Evolutionary conservation across 2,113 vertebrate species (phyloP).

Genomic region (Boleophthalmus pectinirostris): DNA sequence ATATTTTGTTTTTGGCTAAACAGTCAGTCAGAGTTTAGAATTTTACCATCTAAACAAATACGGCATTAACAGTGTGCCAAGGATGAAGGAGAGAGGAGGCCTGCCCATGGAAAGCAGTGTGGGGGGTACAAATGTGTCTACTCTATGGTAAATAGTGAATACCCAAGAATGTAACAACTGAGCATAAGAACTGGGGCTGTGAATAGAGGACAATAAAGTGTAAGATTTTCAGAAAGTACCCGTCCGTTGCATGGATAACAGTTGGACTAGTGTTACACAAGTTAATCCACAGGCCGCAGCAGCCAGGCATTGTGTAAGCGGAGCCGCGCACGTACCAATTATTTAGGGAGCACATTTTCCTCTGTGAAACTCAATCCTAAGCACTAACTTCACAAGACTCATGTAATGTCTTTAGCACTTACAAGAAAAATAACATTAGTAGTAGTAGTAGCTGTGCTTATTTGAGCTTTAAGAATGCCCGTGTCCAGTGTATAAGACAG

Average conservation of each 20-base stretch:
- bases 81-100: constrained; percentile 49
- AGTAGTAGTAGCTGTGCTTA: not conserved
- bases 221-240: not conserved
- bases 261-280: constrained; percentile 35
- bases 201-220: not conserved
- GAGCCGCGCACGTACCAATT: constrained; percentile 34
- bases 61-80: constrained; percentile 69
- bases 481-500: not conserved
- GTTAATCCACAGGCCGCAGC: constrained; percentile 40
- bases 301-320: constrained; percentile 30
- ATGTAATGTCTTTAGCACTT: not conserved
- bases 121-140: constrained; percentile 26
- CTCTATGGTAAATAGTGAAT: not conserved
- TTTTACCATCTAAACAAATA: constrained; percentile 69
- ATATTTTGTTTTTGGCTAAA: constrained; percentile 61
- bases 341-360: constrained; percentile 14
- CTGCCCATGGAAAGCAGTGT: constrained; percentile 44
- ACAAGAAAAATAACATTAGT: not conserved
- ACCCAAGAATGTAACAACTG: constrained; percentile 4
- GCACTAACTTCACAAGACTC: not conserved
- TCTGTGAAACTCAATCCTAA: constrained; percentile 28
- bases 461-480: not conserved
- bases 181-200: constrained; percentile 2
- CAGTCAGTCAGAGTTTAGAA: constrained; percentile 53
- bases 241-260: constrained; percentile 15